Base-by-base conservation (phyloP, 2,113 vertebrate species). In the Prionailurus bengalensis region DNA sequence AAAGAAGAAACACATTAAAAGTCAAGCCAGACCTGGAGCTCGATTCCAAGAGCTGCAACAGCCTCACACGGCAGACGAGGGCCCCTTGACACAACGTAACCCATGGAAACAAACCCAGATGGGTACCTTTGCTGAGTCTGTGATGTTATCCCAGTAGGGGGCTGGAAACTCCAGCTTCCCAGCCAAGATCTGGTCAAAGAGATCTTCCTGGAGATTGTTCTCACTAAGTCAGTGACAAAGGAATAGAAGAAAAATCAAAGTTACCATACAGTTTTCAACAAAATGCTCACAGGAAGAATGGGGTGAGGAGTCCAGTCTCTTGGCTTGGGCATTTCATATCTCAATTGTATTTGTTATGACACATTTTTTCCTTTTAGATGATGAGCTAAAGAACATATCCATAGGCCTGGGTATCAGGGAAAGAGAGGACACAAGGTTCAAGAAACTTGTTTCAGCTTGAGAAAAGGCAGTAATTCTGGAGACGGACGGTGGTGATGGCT, bases 61-160 rank as follows among this genome's bases (percentile, higher is more conserved):
- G 66, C 61, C 58, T 36, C 48, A 25, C 1, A 0, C 0, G 7
- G 7, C 5, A 1, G 19, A 9, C 0, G 0, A 58, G 82, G 65
- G 1, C 53, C 27, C 31, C 39, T 1, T 4, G 1, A 1, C 2
- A 4, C 0, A 1, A 51, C 0, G 0, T 6, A 2, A 7, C 27
- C 51, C 55, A 14, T 36, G 21, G 76, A 53, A 53, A 23, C 36
- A 53, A 19, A 31, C 68, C 13, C 0, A 0, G 45, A 31, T 3
- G 10, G 31, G 70, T 98, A 99, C 99, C 99, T 99, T 99, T 94
- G 99, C 99, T 0, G 99, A 99, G 94, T 99, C 99, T 0, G 99
- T 99, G 98, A 99, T 99, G 98, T 99, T 99, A 98, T 99, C 99
- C 99, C 99, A 99, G 98, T 99, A 99, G 31, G 99, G 99, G 89